phyloP scores from a whole-genome alignment of 2,888 invertebrate species.

The Elaeidobius kamerunicus region DNA sequence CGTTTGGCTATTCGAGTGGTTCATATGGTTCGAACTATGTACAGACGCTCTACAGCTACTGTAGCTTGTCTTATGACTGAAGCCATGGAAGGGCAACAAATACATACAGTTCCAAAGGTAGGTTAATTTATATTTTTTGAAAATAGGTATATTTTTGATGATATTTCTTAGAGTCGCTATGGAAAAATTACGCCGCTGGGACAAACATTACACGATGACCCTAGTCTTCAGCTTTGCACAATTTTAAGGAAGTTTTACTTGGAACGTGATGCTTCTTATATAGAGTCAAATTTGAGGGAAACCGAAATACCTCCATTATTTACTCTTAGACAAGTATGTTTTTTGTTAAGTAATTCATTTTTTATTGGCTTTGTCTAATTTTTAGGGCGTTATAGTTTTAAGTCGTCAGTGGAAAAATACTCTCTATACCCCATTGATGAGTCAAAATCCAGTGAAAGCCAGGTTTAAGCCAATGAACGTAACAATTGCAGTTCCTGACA shows the following conservation, averaged over 20 bases:
- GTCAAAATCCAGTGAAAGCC: slow-evolving; percentile 73
- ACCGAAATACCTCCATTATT: slow-evolving; percentile 83
- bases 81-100: slow-evolving; percentile 82
- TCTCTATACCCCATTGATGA: slow-evolving; percentile 83
- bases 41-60: slow-evolving; percentile 77
- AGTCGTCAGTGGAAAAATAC: slow-evolving; percentile 97
- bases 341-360: neutral
- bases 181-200: slow-evolving; percentile 83
- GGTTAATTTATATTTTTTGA: neutral
- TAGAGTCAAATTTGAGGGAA: slow-evolving; percentile 81
- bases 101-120: slow-evolving; percentile 77
- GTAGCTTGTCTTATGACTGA: slow-evolving; percentile 95
- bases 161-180: slow-evolving; percentile 73
- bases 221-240: slow-evolving; percentile 89
- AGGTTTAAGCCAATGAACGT: slow-evolving; percentile 83
- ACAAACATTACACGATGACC: slow-evolving; percentile 90
- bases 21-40: slow-evolving; percentile 75
- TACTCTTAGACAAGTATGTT: slow-evolving; percentile 74
- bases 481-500: slow-evolving; percentile 81
- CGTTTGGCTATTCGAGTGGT: slow-evolving; percentile 82
- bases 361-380: slow-evolving; percentile 19
- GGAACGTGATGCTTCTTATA: slow-evolving; percentile 69
- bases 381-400: slow-evolving; percentile 89
- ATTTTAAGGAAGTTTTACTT: slow-evolving; percentile 83
- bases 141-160: neutral